phyloP scores from a whole-genome alignment of 2,113 vertebrate species.

The Lasiurus borealis region DNA sequence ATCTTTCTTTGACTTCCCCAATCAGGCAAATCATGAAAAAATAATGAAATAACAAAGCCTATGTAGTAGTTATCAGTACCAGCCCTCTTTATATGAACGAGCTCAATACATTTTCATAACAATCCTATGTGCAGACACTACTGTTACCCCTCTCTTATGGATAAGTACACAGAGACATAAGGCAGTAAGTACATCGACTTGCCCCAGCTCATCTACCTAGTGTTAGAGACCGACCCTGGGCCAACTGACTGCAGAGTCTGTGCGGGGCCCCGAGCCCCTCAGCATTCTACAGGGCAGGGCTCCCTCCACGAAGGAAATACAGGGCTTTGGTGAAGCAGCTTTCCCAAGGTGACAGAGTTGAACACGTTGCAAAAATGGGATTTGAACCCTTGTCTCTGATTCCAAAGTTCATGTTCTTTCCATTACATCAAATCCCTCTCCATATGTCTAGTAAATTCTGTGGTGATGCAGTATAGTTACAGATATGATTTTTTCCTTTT shows the following conservation, averaged over 20 bases:
- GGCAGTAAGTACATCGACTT: not conserved
- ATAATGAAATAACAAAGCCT: constrained; percentile 25
- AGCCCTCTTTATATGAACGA: not conserved
- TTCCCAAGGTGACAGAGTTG: not conserved
- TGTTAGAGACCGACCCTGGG: no score
- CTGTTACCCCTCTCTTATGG: not conserved
- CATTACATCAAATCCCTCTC: not conserved
- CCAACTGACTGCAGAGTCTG: not conserved
- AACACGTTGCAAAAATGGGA: not conserved
- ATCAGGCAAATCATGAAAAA: constrained; percentile 4
- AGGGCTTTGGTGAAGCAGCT: not conserved
- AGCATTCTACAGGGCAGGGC: not conserved
- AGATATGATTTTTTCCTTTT: not conserved
- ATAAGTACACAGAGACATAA: not conserved
- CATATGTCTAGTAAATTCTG: not conserved
- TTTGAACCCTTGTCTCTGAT: not conserved
- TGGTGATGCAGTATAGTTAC: not conserved
- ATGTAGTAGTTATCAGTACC: not conserved
- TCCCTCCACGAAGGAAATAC: not conserved
- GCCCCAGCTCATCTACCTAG: not conserved
- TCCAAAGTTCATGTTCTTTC: not conserved
- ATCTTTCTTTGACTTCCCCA: not conserved
- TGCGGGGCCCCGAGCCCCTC: not conserved
- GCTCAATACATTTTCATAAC: not conserved
- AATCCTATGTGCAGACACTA: not conserved